Evolutionary conservation across 2,888 invertebrate species (phyloP), one percentile per base, ranked within the genome.

Genomic region (Orthosia cruda): DNA sequence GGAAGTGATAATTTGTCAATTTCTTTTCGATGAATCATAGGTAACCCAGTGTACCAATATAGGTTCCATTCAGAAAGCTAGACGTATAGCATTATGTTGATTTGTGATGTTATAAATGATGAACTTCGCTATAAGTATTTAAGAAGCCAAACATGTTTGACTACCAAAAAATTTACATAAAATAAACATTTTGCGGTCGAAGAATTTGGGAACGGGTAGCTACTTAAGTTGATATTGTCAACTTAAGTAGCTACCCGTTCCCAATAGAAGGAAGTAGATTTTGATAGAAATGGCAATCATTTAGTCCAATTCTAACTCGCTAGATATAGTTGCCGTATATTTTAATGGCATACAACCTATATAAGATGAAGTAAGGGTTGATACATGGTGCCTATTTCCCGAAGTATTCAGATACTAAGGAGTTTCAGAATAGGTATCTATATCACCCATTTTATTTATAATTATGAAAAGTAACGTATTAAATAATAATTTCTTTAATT

Each of bases 61-160:
- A 26, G 26, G 2, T 26, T 26, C 3, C 26, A 26, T 26, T 26
- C 26, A 26, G 3, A 26, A 26, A 26, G 26, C 26, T 26, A 26
- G 26, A 26, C 1, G 26, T 3, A 26, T 26, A 26, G 1, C 26
- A 26, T 26, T 26, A n/a, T 26, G 3, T 26, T 26, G 26, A 26
- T 26, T 26, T 26, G 5, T 23, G 26, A 55, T 32, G 40, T 32
- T 47, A 55, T 1, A 23, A 15, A 70, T 11, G 23, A 18, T 32
- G 45, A 18, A 18, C 4, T 47, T 61, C 1, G 26, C 9, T 20
- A 15, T 72, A 54, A 15, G 13, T 23, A 61, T n/a, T 20, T 50
- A 23, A 73, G 13, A 23, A 49, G n/a, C 15, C 47, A 73, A 73
- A 73, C 62, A 50, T 47, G 73, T 73, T 49, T 58, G 45, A 32